Conservation (phyloP, 2,113 vertebrate genomes). For the Tricholaema leucomelas region DNA sequence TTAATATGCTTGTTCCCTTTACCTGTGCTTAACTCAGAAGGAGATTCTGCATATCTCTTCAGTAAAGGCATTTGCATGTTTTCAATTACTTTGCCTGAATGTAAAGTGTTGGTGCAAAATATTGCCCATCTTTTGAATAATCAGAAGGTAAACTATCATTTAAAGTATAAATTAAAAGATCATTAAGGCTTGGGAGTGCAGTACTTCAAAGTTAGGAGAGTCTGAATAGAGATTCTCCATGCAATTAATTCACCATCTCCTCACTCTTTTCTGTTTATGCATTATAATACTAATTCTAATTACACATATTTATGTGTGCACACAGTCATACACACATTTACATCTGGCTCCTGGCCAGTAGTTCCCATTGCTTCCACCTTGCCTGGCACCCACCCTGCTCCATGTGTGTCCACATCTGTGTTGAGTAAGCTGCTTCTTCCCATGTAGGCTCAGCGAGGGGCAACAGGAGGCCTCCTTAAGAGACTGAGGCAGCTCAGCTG, state of each 20-base stretch:
- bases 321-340: neutral
- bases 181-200: constrained; percentile 31
- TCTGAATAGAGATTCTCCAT: constrained; percentile 2
- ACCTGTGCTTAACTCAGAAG: neutral
- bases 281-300: constrained; percentile 26
- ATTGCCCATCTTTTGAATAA: constrained; percentile 51
- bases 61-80: constrained; percentile 45
- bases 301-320: neutral
- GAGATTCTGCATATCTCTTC: constrained; percentile 23
- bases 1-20: constrained; percentile 24
- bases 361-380: neutral
- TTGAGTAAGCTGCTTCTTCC: neutral
- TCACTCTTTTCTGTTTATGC: neutral
- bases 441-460: fast-evolving
- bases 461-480: neutral
- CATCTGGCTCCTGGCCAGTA: neutral
- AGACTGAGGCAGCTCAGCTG: neutral
- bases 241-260: constrained; percentile 26
- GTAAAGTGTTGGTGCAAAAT: constrained; percentile 44
- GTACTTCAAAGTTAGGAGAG: constrained; percentile 49
- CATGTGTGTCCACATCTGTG: fast-evolving
- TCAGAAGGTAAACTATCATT: constrained; percentile 42
- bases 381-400: neutral
- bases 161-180: constrained; percentile 58
- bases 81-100: constrained; percentile 57